Percentiles rank a stretch among this genome's conserved stretches.
These are phyloP conservation scores for Patella ulyssiponensis DNA, from an alignment of 2,888 invertebrate species.

Conservation along the genomic window DNA sequence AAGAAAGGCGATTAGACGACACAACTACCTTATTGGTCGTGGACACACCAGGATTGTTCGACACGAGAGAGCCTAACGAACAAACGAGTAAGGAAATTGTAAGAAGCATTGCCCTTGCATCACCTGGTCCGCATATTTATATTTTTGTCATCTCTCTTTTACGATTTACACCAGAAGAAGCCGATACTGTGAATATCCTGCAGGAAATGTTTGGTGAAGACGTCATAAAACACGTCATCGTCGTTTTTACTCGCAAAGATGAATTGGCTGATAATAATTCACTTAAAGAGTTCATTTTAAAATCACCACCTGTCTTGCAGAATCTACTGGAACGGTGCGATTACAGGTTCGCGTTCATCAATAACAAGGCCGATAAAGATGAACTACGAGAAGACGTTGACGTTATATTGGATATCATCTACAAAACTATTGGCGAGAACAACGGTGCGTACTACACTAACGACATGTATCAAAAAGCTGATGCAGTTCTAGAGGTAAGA, in stretches of 20 bases:
- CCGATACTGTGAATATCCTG: not conserved
- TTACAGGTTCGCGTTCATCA: too few species aligned
- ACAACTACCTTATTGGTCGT: not conserved
- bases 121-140: slow-evolving; percentile 10
- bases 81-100: not conserved
- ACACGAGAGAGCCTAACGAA: not conserved
- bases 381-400: too few species aligned
- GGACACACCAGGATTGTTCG: slow-evolving; percentile 2
- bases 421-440: too few species aligned
- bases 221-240: slow-evolving; percentile 14
- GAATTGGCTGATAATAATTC: not conserved
- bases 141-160: not conserved
- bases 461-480: too few species aligned
- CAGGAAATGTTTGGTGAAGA: not conserved
- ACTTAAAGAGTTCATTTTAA: too few species aligned
- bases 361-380: too few species aligned
- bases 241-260: slow-evolving; percentile 11
- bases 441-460: too few species aligned
- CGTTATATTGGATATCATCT: too few species aligned
- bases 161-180: slow-evolving; percentile 12
- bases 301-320: too few species aligned
- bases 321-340: too few species aligned
- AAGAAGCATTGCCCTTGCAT: not conserved
- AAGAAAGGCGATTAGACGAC: too few species aligned
- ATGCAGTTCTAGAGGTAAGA: too few species aligned